Percentiles rank a stretch among this genome's conserved stretches.
Evolutionary conservation across 1,140 invertebrate genomes (phyloP).

Genomic region (Vollenhovia emeryi): DNA sequence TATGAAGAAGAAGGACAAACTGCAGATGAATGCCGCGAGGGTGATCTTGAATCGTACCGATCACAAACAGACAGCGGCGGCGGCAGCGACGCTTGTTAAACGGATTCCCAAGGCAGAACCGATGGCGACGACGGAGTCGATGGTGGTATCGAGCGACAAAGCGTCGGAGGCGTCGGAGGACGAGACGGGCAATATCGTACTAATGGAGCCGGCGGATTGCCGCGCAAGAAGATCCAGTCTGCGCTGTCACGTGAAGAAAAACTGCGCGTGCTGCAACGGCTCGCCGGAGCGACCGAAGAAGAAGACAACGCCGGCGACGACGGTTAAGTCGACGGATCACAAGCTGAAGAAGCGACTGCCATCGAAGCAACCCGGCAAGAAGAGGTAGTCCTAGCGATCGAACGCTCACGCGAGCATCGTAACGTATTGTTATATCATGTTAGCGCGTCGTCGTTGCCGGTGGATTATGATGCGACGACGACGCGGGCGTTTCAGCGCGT

Average conservation of each 20-base stretch:
- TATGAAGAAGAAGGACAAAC: constrained; percentile 79
- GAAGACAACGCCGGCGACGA: constrained; percentile 64
- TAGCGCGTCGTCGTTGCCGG: constrained; percentile 22
- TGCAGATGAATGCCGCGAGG: constrained; percentile 77
- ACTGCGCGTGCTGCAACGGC: constrained; percentile 85
- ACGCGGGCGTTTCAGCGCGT: constrained; percentile 32
- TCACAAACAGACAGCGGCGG: constrained; percentile 67
- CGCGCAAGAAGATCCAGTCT: constrained; percentile 84
- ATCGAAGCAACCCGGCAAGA: constrained; percentile 81
- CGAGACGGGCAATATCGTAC: constrained; percentile 73
- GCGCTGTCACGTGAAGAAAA: constrained; percentile 86
- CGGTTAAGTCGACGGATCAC: constrained; percentile 74
- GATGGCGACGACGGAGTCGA: constrained; percentile 60
- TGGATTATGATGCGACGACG: neutral
- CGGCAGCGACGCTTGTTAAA: constrained; percentile 59
- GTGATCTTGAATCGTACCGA: constrained; percentile 79
- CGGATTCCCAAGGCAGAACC: constrained; percentile 71
- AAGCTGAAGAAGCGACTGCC: constrained; percentile 80
- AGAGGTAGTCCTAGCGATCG: constrained; percentile 84
- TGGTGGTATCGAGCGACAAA: constrained; percentile 77
- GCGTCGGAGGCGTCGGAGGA: constrained; percentile 81
- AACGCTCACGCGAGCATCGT: constrained; percentile 69
- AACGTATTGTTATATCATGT: constrained; percentile 37
- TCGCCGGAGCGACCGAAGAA: constrained; percentile 83
- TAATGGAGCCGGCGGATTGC: constrained; percentile 77